Evolutionary conservation across 1,140 invertebrate genomes (phyloP).

Genomic region (Drosophila repletoides): DNA sequence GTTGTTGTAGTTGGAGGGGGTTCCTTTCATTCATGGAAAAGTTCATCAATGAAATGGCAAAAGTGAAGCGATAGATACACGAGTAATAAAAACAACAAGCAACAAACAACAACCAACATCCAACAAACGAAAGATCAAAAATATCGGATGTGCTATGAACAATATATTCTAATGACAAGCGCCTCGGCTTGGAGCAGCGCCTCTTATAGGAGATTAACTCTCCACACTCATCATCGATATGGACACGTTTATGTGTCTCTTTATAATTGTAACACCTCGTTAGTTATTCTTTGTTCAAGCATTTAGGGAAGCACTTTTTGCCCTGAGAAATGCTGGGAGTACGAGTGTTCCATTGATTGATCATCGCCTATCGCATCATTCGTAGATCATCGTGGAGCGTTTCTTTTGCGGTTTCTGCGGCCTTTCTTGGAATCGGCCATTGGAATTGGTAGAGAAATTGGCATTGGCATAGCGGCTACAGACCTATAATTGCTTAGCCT

Average conservation of each 20-base stretch:
- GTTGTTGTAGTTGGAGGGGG: too few relatives aligned
- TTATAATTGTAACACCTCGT: conserved; percentile 79
- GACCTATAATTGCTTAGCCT: too few relatives aligned
- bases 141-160: conserved; percentile 36
- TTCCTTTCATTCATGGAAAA: conserved; percentile 54
- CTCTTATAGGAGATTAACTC: conserved; percentile 67
- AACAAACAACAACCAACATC: conserved; percentile 9
- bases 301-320: too few relatives aligned
- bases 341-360: too few relatives aligned
- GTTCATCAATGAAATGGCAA: conserved; percentile 71
- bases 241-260: conserved; percentile 42
- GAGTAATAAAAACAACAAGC: conserved; percentile 72
- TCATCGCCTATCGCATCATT: too few relatives aligned
- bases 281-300: conserved; percentile 72
- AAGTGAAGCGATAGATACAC: conserved; percentile 46
- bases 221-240: conserved; percentile 17
- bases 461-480: too few relatives aligned
- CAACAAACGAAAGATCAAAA: conserved; percentile 21
- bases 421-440: too few relatives aligned
- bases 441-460: too few relatives aligned
- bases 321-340: too few relatives aligned
- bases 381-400: too few relatives aligned
- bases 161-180: conserved; percentile 80
- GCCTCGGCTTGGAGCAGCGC: conserved; percentile 29
- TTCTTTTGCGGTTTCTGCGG: too few relatives aligned